These are phyloP conservation scores for Hippocampus comes DNA, from an alignment of 2,113 vertebrate species.

Conservation along the genomic window DNA sequence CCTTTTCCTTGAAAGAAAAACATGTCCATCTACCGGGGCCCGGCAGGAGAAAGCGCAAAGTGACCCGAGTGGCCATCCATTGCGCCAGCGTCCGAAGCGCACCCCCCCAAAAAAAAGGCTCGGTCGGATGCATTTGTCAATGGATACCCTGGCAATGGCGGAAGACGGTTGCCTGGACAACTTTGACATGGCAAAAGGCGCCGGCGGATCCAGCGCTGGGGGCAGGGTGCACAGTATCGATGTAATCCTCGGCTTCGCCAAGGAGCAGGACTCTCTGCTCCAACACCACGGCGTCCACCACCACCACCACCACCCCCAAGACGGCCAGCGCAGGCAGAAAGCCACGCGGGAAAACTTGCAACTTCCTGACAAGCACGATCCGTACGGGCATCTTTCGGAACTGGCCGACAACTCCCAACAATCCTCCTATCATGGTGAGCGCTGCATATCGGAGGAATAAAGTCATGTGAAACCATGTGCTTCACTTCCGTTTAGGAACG, in stretches of 20 bases:
- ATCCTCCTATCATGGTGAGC: conserved; percentile 68
- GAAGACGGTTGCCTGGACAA: conserved; percentile 73
- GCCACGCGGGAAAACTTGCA: conserved; percentile 36
- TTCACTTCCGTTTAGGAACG: neutral
- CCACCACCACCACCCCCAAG: neutral
- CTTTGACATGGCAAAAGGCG: conserved; percentile 75
- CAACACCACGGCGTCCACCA: conserved; percentile 53
- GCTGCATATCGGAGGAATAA: neutral
- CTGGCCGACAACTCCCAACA: conserved; percentile 53
- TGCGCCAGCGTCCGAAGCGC: neutral
- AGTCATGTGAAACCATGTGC: neutral
- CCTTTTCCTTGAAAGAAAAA: conserved; percentile 28
- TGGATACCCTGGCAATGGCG: conserved; percentile 74
- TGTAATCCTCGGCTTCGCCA: conserved; percentile 78
- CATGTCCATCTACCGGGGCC: conserved; percentile 24
- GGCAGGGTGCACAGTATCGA: conserved; percentile 77
- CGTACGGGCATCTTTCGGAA: conserved; percentile 60
- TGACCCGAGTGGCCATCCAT: neutral
- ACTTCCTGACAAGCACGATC: conserved; percentile 51
- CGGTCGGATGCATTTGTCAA: conserved; percentile 78
- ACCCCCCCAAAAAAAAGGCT: conserved; percentile 25
- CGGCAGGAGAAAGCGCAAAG: neutral
- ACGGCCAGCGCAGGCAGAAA: conserved; percentile 50
- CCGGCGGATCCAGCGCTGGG: conserved; percentile 52
- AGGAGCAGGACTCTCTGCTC: conserved; percentile 75